These are phyloP conservation scores for Chironomus tentans DNA, from an alignment of 2,888 invertebrate species.

Conservation along the genomic window DNA sequence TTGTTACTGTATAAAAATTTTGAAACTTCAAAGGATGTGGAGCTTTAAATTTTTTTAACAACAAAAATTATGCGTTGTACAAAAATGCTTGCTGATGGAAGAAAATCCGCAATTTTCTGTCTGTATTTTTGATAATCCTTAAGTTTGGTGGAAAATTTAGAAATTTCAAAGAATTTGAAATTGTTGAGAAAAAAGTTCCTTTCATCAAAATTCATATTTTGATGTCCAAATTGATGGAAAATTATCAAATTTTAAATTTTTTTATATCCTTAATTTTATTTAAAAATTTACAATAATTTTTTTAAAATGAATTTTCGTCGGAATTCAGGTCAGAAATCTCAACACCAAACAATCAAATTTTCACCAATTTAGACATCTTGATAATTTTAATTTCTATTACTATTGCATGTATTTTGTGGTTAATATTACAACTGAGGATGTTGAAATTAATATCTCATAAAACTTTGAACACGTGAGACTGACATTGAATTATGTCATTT, in stretches of 20 bases:
- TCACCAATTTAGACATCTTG: background rate
- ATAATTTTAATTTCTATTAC: background rate
- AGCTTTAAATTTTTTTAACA: background rate
- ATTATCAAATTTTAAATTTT: no score
- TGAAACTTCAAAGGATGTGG: background rate
- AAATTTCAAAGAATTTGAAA: background rate
- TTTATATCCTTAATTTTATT: background rate
- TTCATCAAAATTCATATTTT: background rate
- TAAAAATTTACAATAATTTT: background rate
- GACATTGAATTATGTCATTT: background rate
- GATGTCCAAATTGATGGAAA: no score
- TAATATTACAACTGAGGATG: conserved; percentile 14
- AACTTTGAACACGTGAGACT: background rate
- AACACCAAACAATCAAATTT: background rate
- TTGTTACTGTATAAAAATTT: background rate
- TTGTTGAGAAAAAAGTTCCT: background rate
- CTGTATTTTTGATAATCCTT: background rate
- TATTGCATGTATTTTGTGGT: conserved; percentile 8
- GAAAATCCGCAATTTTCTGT: background rate
- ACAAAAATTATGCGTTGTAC: background rate
- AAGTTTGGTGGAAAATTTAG: background rate
- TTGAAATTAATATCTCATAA: conserved; percentile 2
- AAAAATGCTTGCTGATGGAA: background rate
- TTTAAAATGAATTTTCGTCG: background rate
- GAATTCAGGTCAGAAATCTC: background rate